phyloP scores from a whole-genome alignment of 1,140 invertebrate species.

The Neotoxoptera formosana region DNA sequence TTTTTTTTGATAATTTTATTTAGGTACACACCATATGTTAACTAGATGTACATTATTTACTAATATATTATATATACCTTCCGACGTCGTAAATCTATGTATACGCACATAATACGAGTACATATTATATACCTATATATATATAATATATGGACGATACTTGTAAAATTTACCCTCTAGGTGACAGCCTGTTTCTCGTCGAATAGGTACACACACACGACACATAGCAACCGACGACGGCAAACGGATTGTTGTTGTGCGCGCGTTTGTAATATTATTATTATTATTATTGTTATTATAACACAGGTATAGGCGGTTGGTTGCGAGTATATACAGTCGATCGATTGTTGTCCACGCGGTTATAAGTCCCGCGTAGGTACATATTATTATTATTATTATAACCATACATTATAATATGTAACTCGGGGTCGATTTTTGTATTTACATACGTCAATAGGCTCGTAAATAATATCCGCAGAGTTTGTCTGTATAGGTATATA shows the following conservation, averaged over 20 bases:
- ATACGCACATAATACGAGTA: too few species aligned
- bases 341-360: slow-evolving; percentile 34
- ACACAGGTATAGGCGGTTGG: background rate
- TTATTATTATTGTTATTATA: slow-evolving; percentile 27
- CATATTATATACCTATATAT: background rate
- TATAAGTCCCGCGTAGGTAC: background rate
- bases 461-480: slow-evolving; percentile 21
- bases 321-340: background rate
- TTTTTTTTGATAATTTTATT: background rate
- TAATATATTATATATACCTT: background rate
- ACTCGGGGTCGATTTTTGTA: slow-evolving; percentile 41
- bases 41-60: background rate
- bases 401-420: background rate
- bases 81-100: background rate
- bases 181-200: background rate
- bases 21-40: background rate
- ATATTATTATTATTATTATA: background rate
- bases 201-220: background rate
- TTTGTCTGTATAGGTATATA: background rate
- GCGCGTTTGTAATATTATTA: slow-evolving; percentile 4
- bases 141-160: too few species aligned
- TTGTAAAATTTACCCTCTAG: background rate
- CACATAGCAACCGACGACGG: background rate
- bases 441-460: slow-evolving; percentile 23
- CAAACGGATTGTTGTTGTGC: slow-evolving; percentile 18